These are phyloP conservation scores for Stercorarius parasiticus DNA, from an alignment of 2,113 vertebrate species.

Conservation along the genomic window DNA sequence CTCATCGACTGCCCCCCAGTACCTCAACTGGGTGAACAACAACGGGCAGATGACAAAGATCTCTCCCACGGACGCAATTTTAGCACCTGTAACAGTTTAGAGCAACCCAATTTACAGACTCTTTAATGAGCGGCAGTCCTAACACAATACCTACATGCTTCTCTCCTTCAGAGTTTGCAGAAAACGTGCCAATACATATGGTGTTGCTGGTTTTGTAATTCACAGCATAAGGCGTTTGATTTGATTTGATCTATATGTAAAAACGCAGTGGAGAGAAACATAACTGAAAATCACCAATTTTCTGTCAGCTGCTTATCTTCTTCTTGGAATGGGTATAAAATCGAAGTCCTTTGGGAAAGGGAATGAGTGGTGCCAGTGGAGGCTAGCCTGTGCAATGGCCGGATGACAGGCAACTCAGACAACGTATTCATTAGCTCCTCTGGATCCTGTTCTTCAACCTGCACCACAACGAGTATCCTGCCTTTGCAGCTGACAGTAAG, in stretches of 20 bases:
- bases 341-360: not conserved
- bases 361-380: not conserved
- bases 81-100: not conserved
- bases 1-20: not conserved
- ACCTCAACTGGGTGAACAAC: not conserved
- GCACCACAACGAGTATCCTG: not conserved
- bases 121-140: not conserved
- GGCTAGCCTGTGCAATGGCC: not conserved
- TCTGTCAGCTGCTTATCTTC: not conserved
- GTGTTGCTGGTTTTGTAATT: not conserved
- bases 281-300: not conserved
- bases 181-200: not conserved
- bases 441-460: not conserved
- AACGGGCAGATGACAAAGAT: not conserved
- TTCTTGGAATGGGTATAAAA: not conserved
- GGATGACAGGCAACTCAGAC: not conserved
- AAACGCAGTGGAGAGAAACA: not conserved
- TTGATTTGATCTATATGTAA: not conserved
- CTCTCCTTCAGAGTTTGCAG: not conserved
- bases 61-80: not conserved
- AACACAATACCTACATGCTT: not conserved
- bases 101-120: not conserved
- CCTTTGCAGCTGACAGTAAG: not conserved
- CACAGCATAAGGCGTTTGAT: not conserved
- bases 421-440: fast-evolving